Base-by-base conservation (phyloP, 2,888 invertebrate species). In the Acanthosepion pharaonis region DNA sequence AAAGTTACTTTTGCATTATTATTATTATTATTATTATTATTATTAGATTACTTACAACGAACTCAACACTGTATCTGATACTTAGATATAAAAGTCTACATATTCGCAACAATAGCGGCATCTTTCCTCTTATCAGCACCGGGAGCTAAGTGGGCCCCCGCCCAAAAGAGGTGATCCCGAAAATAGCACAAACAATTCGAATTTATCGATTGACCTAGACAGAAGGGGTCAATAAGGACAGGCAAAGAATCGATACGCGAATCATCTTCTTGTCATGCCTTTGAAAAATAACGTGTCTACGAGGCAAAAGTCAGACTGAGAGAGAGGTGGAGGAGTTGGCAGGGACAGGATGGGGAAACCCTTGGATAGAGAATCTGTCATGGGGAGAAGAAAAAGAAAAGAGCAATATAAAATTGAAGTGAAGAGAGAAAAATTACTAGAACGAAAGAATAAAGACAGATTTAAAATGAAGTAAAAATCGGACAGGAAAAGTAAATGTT, bases 111-210 rank as follows among this genome's bases (percentile, higher is more conserved):
- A 78, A 78, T 33, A 15, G n/a, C 18, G 9, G n/a, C n/a, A 33
- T 78, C 15, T 78, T 33, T 78, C 15, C 78, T 78, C 11, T 78
- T 33, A n/a, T n/a, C 18, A 78, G 11, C n/a, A 78, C 78, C 78
- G 15, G 78, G n/a, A n/a, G 18, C 78, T n/a, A 78, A 78, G 78
- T 78, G 78, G 78, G 78, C 78, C 78, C 78, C 33, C 78, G 11
- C 78, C 78, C 78, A 78, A n/a, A 33, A 78, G n/a, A 78, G n/a
- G 78, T 78, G 78, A 78, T 78, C 78, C 78, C 78, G 78, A 78
- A 78, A 78, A 78, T 78, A 78, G 78, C 78, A 78, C 78, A 78
- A 78, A 78, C 78, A 78, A 78, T 78, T 78, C 78, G 78, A 78
- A 78, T 78, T 78, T 78, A 78, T 78, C 78, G 78, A 78, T 78